These are phyloP conservation scores for Limnodromus scolopaceus DNA, from an alignment of 2,797 vertebrate species.

Conservation along the genomic window DNA sequence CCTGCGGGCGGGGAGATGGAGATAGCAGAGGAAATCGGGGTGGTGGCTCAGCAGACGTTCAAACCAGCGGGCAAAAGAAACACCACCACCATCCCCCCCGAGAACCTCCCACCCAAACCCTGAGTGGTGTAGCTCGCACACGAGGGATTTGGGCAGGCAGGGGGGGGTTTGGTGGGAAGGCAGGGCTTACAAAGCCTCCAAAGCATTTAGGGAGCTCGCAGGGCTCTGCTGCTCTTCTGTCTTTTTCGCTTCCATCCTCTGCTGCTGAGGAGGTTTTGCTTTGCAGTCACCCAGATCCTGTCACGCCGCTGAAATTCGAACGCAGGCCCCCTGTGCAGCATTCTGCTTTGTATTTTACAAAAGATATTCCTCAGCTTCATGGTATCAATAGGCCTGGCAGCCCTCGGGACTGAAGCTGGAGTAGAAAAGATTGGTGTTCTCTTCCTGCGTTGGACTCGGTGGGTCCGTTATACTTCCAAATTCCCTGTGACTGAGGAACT, in stretches of 20 bases:
- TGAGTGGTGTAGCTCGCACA: not conserved
- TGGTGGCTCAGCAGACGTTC: not conserved
- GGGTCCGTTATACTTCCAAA: not conserved
- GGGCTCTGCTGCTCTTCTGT: not conserved
- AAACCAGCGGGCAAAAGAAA: not conserved
- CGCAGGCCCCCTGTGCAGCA: not conserved
- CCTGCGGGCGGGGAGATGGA: not conserved
- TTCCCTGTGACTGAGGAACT: not conserved
- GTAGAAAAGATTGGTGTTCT: not conserved
- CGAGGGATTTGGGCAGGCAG: not conserved
- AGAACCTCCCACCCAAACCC: not conserved
- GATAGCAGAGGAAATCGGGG: not conserved
- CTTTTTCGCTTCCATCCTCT: not conserved
- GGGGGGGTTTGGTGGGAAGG: not conserved
- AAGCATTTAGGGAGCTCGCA: not conserved
- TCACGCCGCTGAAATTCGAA: not conserved
- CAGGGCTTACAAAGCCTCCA: not conserved
- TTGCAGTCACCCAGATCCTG: not conserved
- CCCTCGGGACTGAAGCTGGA: not conserved
- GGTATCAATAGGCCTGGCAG: not conserved
- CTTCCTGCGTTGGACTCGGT: not conserved
- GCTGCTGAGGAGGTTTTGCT: not conserved
- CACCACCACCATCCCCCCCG: not conserved
- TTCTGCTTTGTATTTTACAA: not conserved
- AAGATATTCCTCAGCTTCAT: not conserved